Conservation (phyloP, 64 coral and sea anemone species). For the Actinia tenebrosa region DNA sequence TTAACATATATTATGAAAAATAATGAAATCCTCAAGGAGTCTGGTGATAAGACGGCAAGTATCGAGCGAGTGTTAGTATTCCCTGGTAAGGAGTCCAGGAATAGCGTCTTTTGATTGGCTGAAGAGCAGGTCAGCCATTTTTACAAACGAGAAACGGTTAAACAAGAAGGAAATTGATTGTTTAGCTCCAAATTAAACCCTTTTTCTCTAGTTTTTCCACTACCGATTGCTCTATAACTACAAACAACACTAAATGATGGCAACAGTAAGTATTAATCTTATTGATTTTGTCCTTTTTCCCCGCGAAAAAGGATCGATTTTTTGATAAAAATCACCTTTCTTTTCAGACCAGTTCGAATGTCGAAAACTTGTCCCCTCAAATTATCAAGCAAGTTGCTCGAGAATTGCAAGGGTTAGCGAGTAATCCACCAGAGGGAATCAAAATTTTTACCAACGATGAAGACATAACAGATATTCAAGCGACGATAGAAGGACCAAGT, state of each 20-base stretch:
- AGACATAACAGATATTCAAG: slow-evolving; percentile 98
- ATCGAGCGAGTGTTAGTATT: background rate
- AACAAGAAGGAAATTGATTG: background rate
- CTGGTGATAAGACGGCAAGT: background rate
- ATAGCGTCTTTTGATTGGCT: slow-evolving; percentile 1
- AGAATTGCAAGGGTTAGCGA: slow-evolving; percentile 74
- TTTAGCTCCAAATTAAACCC: background rate
- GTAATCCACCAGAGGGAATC: slow-evolving; percentile 89
- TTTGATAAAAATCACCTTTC: background rate
- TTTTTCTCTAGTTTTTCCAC: background rate
- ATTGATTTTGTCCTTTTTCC: background rate
- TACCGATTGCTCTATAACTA: background rate
- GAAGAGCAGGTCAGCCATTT: background rate
- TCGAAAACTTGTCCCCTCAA: slow-evolving; percentile 98
- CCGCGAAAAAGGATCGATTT: background rate
- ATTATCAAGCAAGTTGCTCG: slow-evolving; percentile 98
- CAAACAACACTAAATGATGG: background rate
- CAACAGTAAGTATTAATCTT: background rate
- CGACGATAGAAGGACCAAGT: slow-evolving; percentile 98
- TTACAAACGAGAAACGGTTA: slow-evolving; percentile 28
- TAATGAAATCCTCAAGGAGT: no score
- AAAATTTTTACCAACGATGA: slow-evolving; percentile 95
- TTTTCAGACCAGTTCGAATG: slow-evolving; percentile 89
- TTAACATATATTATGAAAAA: no score
- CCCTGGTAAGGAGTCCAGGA: background rate